Conservation (phyloP, 2,888 invertebrate genomes). For the Xestia c-nigrum region DNA sequence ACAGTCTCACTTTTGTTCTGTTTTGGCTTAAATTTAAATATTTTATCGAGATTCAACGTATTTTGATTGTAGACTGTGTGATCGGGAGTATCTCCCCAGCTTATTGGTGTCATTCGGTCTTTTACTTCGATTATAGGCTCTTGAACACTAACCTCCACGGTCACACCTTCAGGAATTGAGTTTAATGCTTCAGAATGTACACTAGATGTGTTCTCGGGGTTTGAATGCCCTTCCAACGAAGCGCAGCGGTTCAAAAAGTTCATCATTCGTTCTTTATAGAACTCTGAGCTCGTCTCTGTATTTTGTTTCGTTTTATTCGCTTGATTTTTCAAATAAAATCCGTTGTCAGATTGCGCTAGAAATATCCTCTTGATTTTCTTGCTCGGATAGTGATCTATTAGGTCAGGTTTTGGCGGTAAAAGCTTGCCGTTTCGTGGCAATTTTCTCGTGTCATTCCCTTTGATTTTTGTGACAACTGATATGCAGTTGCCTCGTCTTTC, state of each 20-base stretch:
- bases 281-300: constrained; percentile 85
- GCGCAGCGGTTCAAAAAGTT: constrained; percentile 85
- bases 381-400: constrained; percentile 89
- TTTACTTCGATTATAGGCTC: constrained; percentile 49
- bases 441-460: constrained; percentile 87
- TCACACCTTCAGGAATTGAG: constrained; percentile 78
- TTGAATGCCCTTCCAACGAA: constrained; percentile 80
- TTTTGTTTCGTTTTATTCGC: constrained; percentile 86
- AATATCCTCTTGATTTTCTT: constrained; percentile 90
- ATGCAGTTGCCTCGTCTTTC: constrained; percentile 88
- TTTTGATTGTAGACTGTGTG: constrained; percentile 88
- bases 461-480: constrained; percentile 89
- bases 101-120: constrained; percentile 77
- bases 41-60: constrained; percentile 85
- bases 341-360: constrained; percentile 83
- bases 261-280: constrained; percentile 87
- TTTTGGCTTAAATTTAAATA: constrained; percentile 81
- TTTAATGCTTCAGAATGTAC: constrained; percentile 82
- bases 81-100: constrained; percentile 86
- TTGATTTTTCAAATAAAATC: constrained; percentile 85
- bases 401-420: constrained; percentile 86
- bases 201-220: constrained; percentile 81
- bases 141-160: constrained; percentile 69
- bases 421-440: constrained; percentile 83
- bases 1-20: constrained; percentile 61